These are phyloP conservation scores for Drosophila fulvimacula DNA, from an alignment of 2,888 invertebrate species.

Conservation along the genomic window DNA sequence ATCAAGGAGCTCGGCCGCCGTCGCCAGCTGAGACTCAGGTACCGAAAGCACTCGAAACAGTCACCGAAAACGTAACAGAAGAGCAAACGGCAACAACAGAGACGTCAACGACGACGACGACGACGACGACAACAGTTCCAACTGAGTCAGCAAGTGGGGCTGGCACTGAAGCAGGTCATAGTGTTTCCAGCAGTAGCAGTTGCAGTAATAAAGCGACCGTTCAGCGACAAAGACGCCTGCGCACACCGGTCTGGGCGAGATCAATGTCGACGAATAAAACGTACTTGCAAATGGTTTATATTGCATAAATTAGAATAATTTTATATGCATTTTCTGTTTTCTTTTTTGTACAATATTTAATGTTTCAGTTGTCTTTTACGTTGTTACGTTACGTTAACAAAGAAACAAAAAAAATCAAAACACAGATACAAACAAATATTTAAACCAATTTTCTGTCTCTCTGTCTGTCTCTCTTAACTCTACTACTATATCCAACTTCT, in stretches of 20 bases:
- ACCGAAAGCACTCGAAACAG: conserved; percentile 58
- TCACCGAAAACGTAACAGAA: conserved; percentile 40
- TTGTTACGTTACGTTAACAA: conserved; percentile 59
- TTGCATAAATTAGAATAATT: conserved; percentile 54
- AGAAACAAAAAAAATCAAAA: conserved; percentile 11
- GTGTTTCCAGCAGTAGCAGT: conserved; percentile 82
- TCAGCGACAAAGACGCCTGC: conserved; percentile 90
- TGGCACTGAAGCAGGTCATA: conserved; percentile 48
- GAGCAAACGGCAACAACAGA: conserved; percentile 22
- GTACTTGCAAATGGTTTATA: conserved; percentile 79
- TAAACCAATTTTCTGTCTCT: conserved; percentile 35
- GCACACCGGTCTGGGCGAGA: conserved; percentile 93
- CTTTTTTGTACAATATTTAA: conserved; percentile 41
- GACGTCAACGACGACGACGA: conserved; percentile 25
- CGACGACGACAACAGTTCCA: conserved; percentile 10
- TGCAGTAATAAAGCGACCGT: conserved; percentile 86
- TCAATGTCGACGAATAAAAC: conserved; percentile 88
- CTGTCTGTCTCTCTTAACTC: conserved; percentile 39
- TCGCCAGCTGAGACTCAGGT: conserved; percentile 38
- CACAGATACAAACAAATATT: conserved; percentile 37
- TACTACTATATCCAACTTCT: conserved; percentile 41
- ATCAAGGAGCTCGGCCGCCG: conserved; percentile 85
- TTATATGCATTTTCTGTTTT: conserved; percentile 51
- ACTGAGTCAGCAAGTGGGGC: conserved; percentile 6
- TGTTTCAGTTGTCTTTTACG: conserved; percentile 55